Evolutionary conservation across 2,113 vertebrate genomes (phyloP), one percentile per base, ranked within the genome.

Genomic region (Puma concolor): DNA sequence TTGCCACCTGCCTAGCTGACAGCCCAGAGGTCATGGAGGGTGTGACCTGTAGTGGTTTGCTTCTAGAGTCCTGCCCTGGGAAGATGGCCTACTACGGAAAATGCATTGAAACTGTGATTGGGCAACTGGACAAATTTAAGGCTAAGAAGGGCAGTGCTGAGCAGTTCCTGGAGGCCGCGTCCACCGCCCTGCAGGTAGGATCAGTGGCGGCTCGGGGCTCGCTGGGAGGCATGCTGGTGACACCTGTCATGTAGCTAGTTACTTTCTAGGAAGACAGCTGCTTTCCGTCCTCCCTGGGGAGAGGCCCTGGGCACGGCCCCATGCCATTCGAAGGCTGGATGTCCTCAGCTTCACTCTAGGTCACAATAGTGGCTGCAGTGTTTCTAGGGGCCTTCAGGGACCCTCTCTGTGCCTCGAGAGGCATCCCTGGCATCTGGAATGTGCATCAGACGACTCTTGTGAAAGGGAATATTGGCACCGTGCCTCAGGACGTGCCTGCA

Each of bases 1-100:
- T 88, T 76, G 64, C 74, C 90, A 77, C 69, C 96, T 36, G 29
- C 95, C 41, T 72, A 63, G 57, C 85, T 38, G 52, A 67, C 52
- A 36, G 13, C 60, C 50, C 12, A 17, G 71, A 25, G 29, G 9
- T 1, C 29, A 0, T 74, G 50, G 92, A 97, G 95, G 96, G 91
- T 31, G 6, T 95, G 80, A 93, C 72, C 29, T 36, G 14, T 91
- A 27, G 87, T 60, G 16, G 76, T 98, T 97, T 97, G 64, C 95
- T 98, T 97, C 67, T 63, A 99, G 98, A 96, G 76, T 50, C 95
- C 92, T 89, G 41, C 64, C 76, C 44, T 41, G 13, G 88, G 94
- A 99, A 99, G 98, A 99, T 99, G 99, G 85, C 98, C 91, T 98
- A 95, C 97, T 98, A 99, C 11, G 96, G 97, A 81, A 98, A 98